Base-by-base conservation (phyloP, 1,140 invertebrate species). In the Pectinophora gossypiella region DNA sequence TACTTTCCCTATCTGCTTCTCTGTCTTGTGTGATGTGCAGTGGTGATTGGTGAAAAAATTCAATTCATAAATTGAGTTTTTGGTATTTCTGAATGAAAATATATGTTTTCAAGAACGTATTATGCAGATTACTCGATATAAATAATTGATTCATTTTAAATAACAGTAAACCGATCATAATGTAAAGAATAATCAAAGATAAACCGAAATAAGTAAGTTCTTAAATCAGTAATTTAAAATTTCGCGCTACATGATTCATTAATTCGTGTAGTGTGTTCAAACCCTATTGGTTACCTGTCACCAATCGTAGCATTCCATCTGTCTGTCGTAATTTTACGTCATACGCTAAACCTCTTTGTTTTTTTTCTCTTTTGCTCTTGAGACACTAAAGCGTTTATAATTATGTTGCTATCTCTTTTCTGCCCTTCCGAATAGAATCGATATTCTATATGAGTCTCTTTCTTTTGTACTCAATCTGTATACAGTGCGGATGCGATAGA, bases 261-360 rank as follows among this genome's bases (percentile, higher is more conserved):
- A 61, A 40, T 68, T 66, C 46, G 50, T 59, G 56, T 48, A 73
- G 76, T 86, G 80, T 88, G 85, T 86, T 83, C 68, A 64, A 64
- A 65, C 74, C 45, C 63, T 63, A 88, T 88, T 88, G 56, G 85
- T 48, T 63, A 62, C 51, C 21, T 54, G 1, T 56, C 35, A 60
- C 90, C 89, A 90, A 91, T 91, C 54, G 63, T 19, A 66, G 48
- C 51, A 53, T 81, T 91, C 89, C 90, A 91, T 90, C 90, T 91
- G 90, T 90, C 90, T 90, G 70, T 61, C 84, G 77, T 77, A 85
- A 69, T 73, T 63, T 69, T 57, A 75, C 69, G 78, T 77, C 68
- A 77, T 60, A 62, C 54, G 55, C 48, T 51, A 64, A 56, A 59
- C 51, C 57, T 56, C 47, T 21, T 27, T 35, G 48, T 59, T 16